Conservation (phyloP, 2,797 vertebrate genomes). For the Clarias platycephalus region DNA sequence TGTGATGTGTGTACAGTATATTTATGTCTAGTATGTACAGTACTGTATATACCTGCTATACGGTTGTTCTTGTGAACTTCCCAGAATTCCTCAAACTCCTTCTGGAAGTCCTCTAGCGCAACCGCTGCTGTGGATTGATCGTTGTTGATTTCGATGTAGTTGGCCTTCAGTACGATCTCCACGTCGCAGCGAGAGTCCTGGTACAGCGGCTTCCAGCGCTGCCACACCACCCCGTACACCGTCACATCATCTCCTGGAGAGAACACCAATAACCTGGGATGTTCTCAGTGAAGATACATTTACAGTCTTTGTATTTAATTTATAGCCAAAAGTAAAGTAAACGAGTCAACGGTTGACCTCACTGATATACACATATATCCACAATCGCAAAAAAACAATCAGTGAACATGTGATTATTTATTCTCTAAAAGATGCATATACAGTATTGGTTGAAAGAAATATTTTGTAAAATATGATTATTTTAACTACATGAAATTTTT, state of each 20-base stretch:
- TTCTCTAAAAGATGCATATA: neutral
- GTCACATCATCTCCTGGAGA: conserved; percentile 91
- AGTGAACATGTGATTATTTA: no score
- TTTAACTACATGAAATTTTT: no score
- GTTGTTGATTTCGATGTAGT: conserved; percentile 92
- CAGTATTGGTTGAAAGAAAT: neutral
- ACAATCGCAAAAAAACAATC: neutral
- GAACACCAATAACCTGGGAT: neutral
- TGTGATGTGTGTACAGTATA: no score
- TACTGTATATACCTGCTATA: conserved; percentile 80
- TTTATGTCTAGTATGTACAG: neutral
- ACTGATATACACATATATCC: neutral
- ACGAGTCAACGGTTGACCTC: neutral
- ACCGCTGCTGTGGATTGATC: conserved; percentile 78
- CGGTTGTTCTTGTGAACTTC: conserved; percentile 76
- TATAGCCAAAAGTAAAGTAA: neutral
- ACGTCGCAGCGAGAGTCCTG: conserved; percentile 82
- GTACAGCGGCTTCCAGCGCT: conserved; percentile 88
- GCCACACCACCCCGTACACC: conserved; percentile 89
- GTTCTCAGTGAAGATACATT: neutral
- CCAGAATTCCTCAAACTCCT: conserved; percentile 92
- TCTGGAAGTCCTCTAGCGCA: conserved; percentile 83
- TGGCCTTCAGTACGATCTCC: conserved; percentile 91
- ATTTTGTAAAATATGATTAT: neutral
- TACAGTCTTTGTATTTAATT: neutral